Evolutionary conservation across 2,888 invertebrate species (phyloP).

Genomic region (Piscicola geometra): DNA sequence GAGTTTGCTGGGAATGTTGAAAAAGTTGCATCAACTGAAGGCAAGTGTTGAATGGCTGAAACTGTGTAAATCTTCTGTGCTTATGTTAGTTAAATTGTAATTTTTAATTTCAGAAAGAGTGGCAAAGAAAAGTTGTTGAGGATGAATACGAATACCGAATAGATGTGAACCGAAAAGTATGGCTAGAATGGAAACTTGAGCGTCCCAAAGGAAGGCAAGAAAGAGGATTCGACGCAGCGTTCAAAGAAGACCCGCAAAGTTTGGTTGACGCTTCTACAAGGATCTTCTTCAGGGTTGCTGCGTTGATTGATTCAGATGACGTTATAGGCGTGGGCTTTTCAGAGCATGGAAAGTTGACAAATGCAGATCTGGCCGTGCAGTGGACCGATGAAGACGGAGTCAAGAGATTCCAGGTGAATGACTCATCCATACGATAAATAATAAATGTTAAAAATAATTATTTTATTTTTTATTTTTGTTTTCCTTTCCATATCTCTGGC

Average conservation of each 20-base stretch:
- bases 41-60: too few species aligned
- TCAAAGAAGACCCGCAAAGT: constrained; percentile 38
- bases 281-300: constrained; percentile 40
- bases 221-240: constrained; percentile 30
- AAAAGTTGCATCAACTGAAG: too few species aligned
- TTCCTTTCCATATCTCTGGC: too few species aligned
- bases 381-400: constrained; percentile 47
- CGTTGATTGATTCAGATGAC: constrained; percentile 30
- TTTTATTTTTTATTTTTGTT: neutral
- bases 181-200: neutral
- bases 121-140: too few species aligned
- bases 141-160: too few species aligned
- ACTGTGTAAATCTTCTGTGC: too few species aligned
- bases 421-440: neutral
- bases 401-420: constrained; percentile 48
- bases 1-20: too few species aligned
- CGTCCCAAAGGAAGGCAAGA: neutral
- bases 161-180: neutral
- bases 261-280: constrained; percentile 31
- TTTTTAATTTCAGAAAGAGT: too few species aligned
- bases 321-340: constrained; percentile 48
- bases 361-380: constrained; percentile 49
- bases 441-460: too few species aligned
- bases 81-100: too few species aligned
- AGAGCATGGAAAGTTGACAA: constrained; percentile 43